Conservation (phyloP, 1,140 invertebrate genomes). For the Dendrolimus kikuchii region DNA sequence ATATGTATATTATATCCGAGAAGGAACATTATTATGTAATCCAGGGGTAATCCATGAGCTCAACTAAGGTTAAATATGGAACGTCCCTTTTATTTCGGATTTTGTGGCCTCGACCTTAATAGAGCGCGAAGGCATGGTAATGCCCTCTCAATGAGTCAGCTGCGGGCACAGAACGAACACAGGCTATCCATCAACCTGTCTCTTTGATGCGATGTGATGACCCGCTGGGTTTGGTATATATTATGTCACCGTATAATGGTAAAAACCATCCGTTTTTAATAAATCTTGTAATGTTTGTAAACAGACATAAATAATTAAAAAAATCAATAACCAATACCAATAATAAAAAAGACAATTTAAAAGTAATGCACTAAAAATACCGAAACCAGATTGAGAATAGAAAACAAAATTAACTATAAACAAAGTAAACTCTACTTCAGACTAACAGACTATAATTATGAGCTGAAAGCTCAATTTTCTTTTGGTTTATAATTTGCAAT, state of each 20-base stretch:
- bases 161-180: constrained; percentile 4
- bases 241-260: constrained; percentile 1
- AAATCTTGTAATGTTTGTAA: not conserved
- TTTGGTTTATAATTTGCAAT: too few species aligned
- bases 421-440: too few species aligned
- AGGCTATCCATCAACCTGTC: constrained; percentile 24
- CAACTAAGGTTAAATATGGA: not conserved
- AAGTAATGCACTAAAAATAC: too few species aligned
- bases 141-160: constrained; percentile 22
- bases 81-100: constrained; percentile 5
- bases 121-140: constrained; percentile 12
- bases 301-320: too few species aligned
- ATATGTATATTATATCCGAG: too few species aligned
- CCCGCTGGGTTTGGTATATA: constrained; percentile 15
- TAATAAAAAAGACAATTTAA: too few species aligned
- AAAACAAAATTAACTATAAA: too few species aligned
- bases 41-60: not conserved
- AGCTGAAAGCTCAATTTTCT: too few species aligned
- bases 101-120: constrained; percentile 5
- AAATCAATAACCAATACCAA: too few species aligned
- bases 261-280: constrained; percentile 2
- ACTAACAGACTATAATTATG: too few species aligned
- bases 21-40: too few species aligned
- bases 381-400: too few species aligned
- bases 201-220: constrained; percentile 13